Evolutionary conservation across 2,113 vertebrate species (phyloP).

Genomic region (Eretmochelys imbricata): DNA sequence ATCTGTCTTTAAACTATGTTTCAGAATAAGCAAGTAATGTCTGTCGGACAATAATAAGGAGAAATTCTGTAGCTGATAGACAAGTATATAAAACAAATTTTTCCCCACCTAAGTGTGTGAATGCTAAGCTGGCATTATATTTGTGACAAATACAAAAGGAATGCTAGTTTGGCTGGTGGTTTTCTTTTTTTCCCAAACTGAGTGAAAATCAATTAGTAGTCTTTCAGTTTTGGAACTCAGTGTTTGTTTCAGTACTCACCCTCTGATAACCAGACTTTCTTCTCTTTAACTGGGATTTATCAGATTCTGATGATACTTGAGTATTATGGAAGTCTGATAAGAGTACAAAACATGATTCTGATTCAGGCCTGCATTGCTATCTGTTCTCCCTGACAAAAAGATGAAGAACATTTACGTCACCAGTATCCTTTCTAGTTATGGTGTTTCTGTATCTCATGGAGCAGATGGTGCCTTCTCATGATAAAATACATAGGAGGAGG

Average conservation of each 20-base stretch:
- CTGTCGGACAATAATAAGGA: accelerated
- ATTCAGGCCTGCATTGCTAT: neutral
- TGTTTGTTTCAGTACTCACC: neutral
- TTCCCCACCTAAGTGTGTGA: neutral
- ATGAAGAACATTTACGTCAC: neutral
- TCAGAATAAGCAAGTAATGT: neutral
- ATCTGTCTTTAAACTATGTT: neutral
- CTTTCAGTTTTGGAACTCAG: neutral
- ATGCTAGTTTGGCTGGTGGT: neutral
- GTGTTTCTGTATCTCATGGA: neutral
- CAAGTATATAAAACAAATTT: accelerated
- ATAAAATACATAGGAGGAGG: neutral
- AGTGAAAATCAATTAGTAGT: neutral
- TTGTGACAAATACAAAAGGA: neutral
- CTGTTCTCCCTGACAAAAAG: neutral
- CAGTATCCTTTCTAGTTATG: accelerated
- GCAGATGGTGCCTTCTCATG: neutral
- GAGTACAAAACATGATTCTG: neutral
- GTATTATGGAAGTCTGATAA: neutral
- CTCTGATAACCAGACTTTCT: neutral
- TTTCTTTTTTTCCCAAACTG: neutral
- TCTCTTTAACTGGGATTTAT: neutral
- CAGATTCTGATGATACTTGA: neutral
- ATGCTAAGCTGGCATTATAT: neutral
- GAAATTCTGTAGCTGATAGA: neutral